Evolutionary conservation across 2,113 vertebrate species (phyloP).

Genomic region (Amphilophus citrinellus): DNA sequence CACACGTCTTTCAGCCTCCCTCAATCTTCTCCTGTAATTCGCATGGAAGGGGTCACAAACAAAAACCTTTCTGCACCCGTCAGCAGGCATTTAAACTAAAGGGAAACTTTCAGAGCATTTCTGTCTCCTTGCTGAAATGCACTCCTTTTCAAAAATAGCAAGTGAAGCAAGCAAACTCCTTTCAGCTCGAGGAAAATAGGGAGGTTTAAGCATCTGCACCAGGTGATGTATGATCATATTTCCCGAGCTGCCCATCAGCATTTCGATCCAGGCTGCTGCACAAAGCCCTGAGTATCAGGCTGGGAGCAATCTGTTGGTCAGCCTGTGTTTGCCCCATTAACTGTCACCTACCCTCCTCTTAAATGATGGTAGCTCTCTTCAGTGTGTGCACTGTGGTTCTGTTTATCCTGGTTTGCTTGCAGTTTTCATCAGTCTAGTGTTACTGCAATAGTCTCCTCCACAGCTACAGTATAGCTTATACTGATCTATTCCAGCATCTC

Average conservation of each 20-base stretch:
- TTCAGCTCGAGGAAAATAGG: conserved; percentile 13
- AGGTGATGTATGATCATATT: conserved; percentile 60
- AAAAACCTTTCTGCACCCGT: conserved; percentile 7
- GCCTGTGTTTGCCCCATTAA: conserved; percentile 68
- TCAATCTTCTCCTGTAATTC: conserved; percentile 25
- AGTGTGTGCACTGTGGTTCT: conserved; percentile 32
- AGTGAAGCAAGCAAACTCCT: conserved; percentile 1
- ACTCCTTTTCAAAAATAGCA: background rate
- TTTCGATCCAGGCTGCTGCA: conserved; percentile 55
- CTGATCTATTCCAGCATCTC: background rate
- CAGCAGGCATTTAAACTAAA: conserved; percentile 13
- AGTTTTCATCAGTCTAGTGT: background rate
- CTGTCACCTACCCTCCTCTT: conserved; percentile 59
- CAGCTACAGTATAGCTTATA: background rate
- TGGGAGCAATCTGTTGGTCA: conserved; percentile 34
- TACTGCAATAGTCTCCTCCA: background rate
- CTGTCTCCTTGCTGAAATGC: background rate
- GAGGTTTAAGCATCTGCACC: conserved; percentile 6
- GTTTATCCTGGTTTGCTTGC: conserved; percentile 12
- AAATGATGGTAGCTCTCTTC: conserved; percentile 50
- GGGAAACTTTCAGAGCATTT: conserved; percentile 25
- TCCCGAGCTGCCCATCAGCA: conserved; percentile 44
- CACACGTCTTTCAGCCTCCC: conserved; percentile 24
- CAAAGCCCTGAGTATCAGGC: conserved; percentile 41
- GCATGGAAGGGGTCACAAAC: conserved; percentile 32